Evolutionary conservation across 2,113 vertebrate species (phyloP).

Genomic region (Canis aureus): DNA sequence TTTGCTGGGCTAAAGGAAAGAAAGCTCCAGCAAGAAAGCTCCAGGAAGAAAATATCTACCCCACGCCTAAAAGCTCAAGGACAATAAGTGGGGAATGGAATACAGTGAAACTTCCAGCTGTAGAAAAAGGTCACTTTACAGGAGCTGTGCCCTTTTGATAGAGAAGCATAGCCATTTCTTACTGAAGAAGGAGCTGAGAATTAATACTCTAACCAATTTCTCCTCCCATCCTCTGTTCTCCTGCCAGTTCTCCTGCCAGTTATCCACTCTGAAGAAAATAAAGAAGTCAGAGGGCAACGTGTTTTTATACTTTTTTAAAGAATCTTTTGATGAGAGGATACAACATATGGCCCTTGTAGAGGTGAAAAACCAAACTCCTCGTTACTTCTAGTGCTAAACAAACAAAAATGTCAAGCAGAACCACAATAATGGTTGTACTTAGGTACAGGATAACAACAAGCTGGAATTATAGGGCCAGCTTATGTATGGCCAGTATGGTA

Average conservation of each 20-base stretch:
- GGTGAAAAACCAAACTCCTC: background rate
- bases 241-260: background rate
- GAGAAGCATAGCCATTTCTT: background rate
- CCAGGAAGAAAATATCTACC: background rate
- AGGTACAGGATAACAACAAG: background rate
- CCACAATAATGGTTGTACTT: background rate
- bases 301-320: background rate
- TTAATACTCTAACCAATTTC: background rate
- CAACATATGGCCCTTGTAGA: background rate
- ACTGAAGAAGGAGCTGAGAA: background rate
- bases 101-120: background rate
- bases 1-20: background rate
- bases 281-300: background rate
- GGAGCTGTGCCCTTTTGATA: background rate
- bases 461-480: background rate
- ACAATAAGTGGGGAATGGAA: background rate
- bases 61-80: background rate
- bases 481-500: background rate
- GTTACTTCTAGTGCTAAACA: background rate
- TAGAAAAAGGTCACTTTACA: background rate
- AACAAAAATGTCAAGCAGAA: background rate
- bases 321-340: background rate
- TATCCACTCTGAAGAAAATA: background rate
- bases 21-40: background rate
- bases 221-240: background rate